These are phyloP conservation scores for Mythimna loreyi DNA, from an alignment of 2,888 invertebrate genomes.

Conservation along the genomic window DNA sequence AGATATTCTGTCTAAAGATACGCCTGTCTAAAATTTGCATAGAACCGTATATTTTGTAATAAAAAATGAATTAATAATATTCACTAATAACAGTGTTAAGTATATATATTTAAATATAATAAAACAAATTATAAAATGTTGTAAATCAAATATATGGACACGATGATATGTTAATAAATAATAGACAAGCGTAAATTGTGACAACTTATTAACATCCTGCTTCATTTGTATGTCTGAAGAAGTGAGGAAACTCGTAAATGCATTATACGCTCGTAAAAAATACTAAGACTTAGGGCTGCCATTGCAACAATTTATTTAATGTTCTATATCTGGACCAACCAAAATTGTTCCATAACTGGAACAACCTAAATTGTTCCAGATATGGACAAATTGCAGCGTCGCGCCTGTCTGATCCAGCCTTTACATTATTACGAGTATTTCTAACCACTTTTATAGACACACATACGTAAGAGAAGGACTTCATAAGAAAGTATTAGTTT, in stretches of 20 bases:
- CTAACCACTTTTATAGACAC: too few species aligned
- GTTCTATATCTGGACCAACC: neutral
- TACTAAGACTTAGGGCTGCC: neutral
- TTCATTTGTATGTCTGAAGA: neutral
- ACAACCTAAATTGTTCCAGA: too few species aligned
- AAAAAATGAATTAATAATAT: conserved; percentile 32
- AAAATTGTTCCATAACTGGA: too few species aligned
- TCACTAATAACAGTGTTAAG: conserved; percentile 44
- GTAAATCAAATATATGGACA: conserved; percentile 39
- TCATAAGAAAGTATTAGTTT: too few species aligned
- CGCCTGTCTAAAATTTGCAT: conserved; percentile 44
- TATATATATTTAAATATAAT: conserved; percentile 32
- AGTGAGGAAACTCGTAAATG: neutral
- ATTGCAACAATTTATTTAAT: too few species aligned
- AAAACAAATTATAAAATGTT: conserved; percentile 29
- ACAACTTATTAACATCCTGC: conserved; percentile 26
- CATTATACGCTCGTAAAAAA: neutral
- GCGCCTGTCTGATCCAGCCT: neutral
- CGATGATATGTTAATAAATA: conserved; percentile 26
- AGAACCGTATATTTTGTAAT: conserved; percentile 21
- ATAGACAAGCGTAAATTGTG: conserved; percentile 9
- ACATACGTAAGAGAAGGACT: too few species aligned
- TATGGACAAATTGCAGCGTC: too few species aligned
- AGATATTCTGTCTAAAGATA: conserved; percentile 10
- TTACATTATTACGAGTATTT: neutral